Conservation (phyloP, 2,797 vertebrate genomes). For the Xiphorhynchus erythropygius region DNA sequence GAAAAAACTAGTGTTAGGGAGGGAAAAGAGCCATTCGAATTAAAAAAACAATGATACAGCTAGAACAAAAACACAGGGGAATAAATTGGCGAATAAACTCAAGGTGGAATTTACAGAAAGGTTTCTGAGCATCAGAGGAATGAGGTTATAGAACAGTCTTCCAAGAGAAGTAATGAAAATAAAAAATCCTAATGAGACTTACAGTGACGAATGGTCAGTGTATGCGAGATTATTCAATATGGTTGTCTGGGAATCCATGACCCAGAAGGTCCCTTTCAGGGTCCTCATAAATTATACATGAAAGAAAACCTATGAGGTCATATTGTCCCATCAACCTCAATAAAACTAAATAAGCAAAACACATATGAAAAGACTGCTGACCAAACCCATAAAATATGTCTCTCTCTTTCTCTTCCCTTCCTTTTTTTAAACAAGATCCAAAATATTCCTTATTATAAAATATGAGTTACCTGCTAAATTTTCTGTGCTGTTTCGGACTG, state of each 20-base stretch:
- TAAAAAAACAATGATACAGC: neutral
- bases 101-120: conserved; percentile 62
- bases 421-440: neutral
- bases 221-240: conserved; percentile 44
- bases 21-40: conserved; percentile 30
- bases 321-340: conserved; percentile 30
- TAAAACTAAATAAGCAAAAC: conserved; percentile 42
- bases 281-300: conserved; percentile 51
- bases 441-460: conserved; percentile 14
- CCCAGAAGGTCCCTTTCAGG: conserved; percentile 47
- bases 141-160: conserved; percentile 47
- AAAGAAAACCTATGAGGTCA: conserved; percentile 48
- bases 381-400: neutral
- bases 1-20: neutral
- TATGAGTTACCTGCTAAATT: neutral
- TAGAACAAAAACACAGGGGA: conserved; percentile 10
- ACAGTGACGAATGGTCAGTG: conserved; percentile 7
- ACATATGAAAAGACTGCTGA: neutral
- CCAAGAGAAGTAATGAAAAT: conserved; percentile 56
- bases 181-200: conserved; percentile 46
- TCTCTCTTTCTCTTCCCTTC: neutral
- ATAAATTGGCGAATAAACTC: conserved; percentile 42
- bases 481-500: neutral
- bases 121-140: conserved; percentile 58
- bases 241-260: conserved; percentile 47